Conservation (phyloP, 2,888 invertebrate species). For the Leptopilina syphax region DNA sequence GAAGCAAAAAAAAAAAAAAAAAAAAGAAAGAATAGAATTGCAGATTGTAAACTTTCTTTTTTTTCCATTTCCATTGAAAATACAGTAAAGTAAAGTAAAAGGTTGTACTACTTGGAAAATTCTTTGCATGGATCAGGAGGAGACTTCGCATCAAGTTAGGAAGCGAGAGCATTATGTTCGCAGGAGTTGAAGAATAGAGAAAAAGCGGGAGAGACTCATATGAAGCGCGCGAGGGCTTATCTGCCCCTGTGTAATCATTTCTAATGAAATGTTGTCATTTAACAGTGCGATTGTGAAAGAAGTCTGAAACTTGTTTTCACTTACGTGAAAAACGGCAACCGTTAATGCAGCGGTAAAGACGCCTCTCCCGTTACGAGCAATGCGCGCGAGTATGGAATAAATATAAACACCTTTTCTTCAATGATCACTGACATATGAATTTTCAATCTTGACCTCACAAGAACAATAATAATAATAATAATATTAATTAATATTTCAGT, state of each 20-base stretch:
- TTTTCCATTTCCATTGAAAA: too few species aligned
- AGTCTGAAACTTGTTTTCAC: slow-evolving; percentile 74
- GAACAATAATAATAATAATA: not conserved
- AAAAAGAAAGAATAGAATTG: too few species aligned
- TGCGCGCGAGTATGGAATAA: slow-evolving; percentile 65
- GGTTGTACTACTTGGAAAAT: too few species aligned
- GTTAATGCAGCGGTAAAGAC: slow-evolving; percentile 77
- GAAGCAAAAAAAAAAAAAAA: too few species aligned
- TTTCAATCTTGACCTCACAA: slow-evolving; percentile 41
- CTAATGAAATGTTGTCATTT: slow-evolving; percentile 74
- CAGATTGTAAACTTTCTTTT: too few species aligned
- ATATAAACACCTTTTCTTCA: slow-evolving; percentile 59
- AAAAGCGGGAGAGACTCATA: not conserved
- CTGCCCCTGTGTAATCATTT: slow-evolving; percentile 69
- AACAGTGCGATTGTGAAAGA: slow-evolving; percentile 72
- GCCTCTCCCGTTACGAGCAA: slow-evolving; percentile 75
- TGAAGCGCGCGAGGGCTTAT: slow-evolving; percentile 21
- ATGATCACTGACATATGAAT: slow-evolving; percentile 53
- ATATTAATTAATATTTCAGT: not conserved
- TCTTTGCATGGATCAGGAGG: not conserved
- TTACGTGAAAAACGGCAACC: slow-evolving; percentile 76
- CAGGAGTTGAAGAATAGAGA: not conserved
- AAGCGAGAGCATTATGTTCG: not conserved
- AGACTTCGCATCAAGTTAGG: not conserved
- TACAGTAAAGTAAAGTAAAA: too few species aligned